A percentile compares a stretch with the other conserved stretches of the same genome.
phyloP scores from a whole-genome alignment of 2,113 vertebrate genomes.

The Nothoprocta pentlandii region DNA sequence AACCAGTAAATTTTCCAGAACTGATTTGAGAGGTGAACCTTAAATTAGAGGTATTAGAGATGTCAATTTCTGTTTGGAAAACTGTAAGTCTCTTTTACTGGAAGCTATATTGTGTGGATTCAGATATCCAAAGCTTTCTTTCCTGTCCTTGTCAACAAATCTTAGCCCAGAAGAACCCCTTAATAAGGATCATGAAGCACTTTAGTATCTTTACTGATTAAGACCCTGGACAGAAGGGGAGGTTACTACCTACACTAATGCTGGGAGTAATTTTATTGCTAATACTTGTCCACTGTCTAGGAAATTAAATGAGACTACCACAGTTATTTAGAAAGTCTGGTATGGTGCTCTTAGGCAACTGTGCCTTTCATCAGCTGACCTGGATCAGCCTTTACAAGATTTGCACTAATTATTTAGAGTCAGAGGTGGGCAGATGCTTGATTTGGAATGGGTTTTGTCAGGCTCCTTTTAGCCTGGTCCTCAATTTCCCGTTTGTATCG shows the following conservation, averaged over 20 bases:
- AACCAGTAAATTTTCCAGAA: not conserved
- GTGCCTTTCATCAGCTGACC: not conserved
- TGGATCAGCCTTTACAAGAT: not conserved
- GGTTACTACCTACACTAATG: not conserved
- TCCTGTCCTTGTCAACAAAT: not conserved
- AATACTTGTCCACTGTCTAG: not conserved
- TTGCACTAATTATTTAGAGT: not conserved
- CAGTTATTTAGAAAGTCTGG: not conserved
- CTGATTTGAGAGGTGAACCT: not conserved
- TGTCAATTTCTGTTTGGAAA: not conserved
- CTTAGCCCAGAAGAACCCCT: not conserved
- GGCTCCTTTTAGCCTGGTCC: not conserved
- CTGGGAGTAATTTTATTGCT: not conserved
- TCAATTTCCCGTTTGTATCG: not conserved
- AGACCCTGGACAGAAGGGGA: conserved; percentile 32
- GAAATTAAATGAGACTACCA: not conserved
- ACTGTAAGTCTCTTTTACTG: not conserved
- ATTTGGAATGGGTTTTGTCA: not conserved
- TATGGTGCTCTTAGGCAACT: not conserved
- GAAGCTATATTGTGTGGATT: not conserved
- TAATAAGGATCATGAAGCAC: conserved; percentile 45
- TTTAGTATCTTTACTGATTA: conserved; percentile 27
- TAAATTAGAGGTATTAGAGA: not conserved
- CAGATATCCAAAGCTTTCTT: not conserved
- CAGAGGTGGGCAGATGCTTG: not conserved